These are phyloP conservation scores for Drosophila pegasa DNA, from an alignment of 2,888 invertebrate genomes.

Conservation along the genomic window DNA sequence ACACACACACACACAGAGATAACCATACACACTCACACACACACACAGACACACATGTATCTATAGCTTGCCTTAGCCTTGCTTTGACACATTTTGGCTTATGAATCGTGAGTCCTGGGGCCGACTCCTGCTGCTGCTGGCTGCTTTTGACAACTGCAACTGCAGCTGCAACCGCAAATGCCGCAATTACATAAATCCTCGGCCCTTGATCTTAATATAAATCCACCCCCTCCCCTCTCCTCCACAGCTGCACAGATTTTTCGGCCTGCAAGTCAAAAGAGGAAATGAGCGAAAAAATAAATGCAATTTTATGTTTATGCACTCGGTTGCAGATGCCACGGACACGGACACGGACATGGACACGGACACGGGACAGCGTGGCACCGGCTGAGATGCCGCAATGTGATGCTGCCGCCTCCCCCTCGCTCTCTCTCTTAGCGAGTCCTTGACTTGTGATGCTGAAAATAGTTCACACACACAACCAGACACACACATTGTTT, in stretches of 20 bases:
- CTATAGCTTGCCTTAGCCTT: conserved; percentile 13
- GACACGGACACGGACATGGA: conserved; percentile 21
- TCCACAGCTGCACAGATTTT: conserved; percentile 20
- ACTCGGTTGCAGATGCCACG: conserved; percentile 67
- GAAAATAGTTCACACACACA: conserved; percentile 49
- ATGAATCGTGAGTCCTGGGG: conserved; percentile 24
- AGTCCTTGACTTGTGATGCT: conserved; percentile 61
- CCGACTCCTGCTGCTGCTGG: conserved; percentile 4
- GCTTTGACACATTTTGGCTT: conserved; percentile 18
- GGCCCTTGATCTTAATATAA: conserved; percentile 59
- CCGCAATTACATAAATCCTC: conserved; percentile 48
- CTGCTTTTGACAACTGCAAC: conserved; percentile 36
- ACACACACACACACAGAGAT: neutral
- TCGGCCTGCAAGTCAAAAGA: conserved; percentile 9
- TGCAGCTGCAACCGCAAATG: conserved; percentile 39
- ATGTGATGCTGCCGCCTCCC: too few species aligned
- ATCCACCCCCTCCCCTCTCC: too few species aligned
- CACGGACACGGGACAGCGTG: conserved; percentile 26
- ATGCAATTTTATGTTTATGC: conserved; percentile 63
- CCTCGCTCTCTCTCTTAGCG: too few species aligned
- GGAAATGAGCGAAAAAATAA: conserved; percentile 25
- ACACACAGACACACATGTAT: neutral
- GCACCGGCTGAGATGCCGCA: conserved; percentile 31
- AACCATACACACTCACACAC: too few species aligned
- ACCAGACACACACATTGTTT: conserved; percentile 10